Percentiles rank a stretch among this genome's conserved stretches.
Conservation (phyloP, 2,797 vertebrate genomes). For the Ispidina lecontei region DNA sequence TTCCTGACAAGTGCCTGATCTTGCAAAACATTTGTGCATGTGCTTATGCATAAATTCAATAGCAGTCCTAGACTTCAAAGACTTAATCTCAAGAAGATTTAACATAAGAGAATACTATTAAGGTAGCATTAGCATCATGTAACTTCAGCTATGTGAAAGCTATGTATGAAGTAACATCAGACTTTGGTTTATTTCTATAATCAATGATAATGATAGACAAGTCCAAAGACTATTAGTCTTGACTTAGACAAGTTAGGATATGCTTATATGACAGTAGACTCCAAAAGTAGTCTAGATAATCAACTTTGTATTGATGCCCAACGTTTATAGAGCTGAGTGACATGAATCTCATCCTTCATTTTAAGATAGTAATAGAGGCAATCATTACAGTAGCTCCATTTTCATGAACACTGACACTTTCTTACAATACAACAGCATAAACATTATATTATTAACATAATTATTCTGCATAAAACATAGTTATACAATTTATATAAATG, state of each 20-base stretch:
- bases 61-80: not conserved
- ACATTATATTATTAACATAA: slow-evolving; percentile 3
- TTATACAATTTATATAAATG: not conserved
- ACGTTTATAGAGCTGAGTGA: not conserved
- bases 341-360: slow-evolving; percentile 2
- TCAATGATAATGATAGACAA: not conserved
- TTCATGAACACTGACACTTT: slow-evolving; percentile 6
- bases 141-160: not conserved
- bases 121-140: not conserved
- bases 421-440: not conserved
- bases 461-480: slow-evolving; percentile 12
- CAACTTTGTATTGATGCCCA: not conserved
- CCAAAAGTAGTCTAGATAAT: not conserved
- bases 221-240: not conserved
- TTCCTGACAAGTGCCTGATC: not conserved
- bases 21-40: not conserved
- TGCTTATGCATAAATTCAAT: not conserved
- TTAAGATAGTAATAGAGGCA: not conserved
- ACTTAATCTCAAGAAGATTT: not conserved
- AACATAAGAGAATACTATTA: not conserved
- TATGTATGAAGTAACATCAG: not conserved
- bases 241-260: not conserved
- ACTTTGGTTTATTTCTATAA: not conserved
- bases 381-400: not conserved
- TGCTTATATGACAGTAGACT: not conserved